Evolutionary conservation across 2,113 vertebrate species (phyloP).

Genomic region (Actenoides lindsayi): DNA sequence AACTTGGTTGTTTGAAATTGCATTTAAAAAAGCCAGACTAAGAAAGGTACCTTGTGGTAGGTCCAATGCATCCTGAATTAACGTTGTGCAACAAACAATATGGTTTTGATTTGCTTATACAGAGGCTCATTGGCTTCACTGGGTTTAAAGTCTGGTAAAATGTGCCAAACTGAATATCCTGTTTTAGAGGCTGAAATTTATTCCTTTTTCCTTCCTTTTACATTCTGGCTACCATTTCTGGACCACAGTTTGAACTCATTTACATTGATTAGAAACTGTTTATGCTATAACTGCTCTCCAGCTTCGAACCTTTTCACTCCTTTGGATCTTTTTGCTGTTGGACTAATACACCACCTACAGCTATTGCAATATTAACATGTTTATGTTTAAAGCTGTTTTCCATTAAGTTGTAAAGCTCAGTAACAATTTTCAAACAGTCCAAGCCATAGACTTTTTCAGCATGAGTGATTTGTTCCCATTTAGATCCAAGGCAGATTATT

Average conservation of each 20-base stretch:
- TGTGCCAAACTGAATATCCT: not conserved
- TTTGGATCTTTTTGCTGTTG: not conserved
- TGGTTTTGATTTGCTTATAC: not conserved
- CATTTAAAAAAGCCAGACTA: not conserved
- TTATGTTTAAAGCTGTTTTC: constrained; percentile 11
- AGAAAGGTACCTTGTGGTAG: not conserved
- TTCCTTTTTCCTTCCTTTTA: not conserved
- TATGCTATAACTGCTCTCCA: not conserved
- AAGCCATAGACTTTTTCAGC: not conserved
- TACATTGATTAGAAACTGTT: not conserved
- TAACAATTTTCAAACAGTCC: not conserved
- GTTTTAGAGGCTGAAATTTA: not conserved
- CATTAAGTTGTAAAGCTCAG: not conserved
- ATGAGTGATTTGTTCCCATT: not conserved
- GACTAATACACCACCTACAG: not conserved
- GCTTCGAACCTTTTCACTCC: not conserved
- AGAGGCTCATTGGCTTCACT: not conserved
- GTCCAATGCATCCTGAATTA: not conserved
- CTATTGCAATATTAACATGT: not conserved
- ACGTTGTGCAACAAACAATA: not conserved
- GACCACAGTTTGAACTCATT: not conserved
- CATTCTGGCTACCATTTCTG: not conserved
- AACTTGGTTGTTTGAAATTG: not conserved
- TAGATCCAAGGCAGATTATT: not conserved
- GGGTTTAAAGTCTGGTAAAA: not conserved